Percentiles rank a stretch among this genome's conserved stretches.
Evolutionary conservation across 2,797 vertebrate species (phyloP).

Genomic region (Oreonectes daqikongensis): DNA sequence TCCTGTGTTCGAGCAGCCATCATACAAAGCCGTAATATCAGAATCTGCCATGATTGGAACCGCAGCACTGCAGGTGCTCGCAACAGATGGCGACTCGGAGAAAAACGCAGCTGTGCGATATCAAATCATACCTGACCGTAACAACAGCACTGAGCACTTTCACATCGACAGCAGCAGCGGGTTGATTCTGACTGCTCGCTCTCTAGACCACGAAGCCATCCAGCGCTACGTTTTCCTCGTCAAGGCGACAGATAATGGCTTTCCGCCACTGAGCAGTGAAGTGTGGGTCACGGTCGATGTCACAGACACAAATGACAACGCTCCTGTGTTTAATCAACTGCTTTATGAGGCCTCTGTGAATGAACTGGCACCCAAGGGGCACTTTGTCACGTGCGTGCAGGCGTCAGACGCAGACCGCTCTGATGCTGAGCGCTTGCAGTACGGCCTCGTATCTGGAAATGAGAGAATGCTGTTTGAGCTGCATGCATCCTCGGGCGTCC

Average conservation of each 20-base stretch:
- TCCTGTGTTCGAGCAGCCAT: constrained; percentile 85
- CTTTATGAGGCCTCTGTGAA: constrained; percentile 95
- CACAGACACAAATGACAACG: constrained; percentile 94
- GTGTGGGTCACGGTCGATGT: constrained; percentile 86
- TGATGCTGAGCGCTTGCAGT: constrained; percentile 88
- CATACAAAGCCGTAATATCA: constrained; percentile 86
- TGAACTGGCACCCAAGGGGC: constrained; percentile 90
- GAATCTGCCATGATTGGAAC: constrained; percentile 96
- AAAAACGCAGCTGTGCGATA: constrained; percentile 89
- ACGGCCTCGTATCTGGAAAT: constrained; percentile 93
- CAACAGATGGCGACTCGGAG: constrained; percentile 88
- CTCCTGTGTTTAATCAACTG: constrained; percentile 93
- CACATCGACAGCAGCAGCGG: constrained; percentile 96
- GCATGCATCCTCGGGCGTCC: constrained; percentile 85
- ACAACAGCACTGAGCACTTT: constrained; percentile 94
- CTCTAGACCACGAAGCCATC: constrained; percentile 89
- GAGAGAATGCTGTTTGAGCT: constrained; percentile 90
- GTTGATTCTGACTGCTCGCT: constrained; percentile 91
- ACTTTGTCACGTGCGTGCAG: constrained; percentile 95
- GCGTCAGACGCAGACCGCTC: constrained; percentile 93
- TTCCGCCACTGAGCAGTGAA: constrained; percentile 89
- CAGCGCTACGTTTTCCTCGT: constrained; percentile 87
- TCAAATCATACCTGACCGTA: constrained; percentile 89
- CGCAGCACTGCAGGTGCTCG: constrained; percentile 89
- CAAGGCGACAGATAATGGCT: constrained; percentile 91